Evolutionary conservation across 1,140 invertebrate genomes (phyloP), one percentile per base, ranked within the genome.

Genomic region (Lethocerus indicus): DNA sequence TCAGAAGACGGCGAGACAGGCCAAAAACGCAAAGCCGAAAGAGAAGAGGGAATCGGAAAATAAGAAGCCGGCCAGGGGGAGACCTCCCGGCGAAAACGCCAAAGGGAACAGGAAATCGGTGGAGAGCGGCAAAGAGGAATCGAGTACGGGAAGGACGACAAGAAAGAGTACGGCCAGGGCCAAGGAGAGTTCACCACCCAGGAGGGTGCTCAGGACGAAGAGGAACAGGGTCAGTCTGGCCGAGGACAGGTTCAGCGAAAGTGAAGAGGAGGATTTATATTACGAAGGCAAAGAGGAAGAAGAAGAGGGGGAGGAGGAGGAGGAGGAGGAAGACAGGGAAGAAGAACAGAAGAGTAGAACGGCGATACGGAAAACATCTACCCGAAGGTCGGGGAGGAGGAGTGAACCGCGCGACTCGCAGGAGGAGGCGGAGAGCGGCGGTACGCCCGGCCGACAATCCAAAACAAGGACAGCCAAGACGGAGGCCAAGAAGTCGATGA

Each of bases 321-420:
- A 50, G 4, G 47, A 51, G 41, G 54, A 25, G 20, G 51, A 56
- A 36, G 49, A 47, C 27, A 49, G 18, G 9, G 50, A 51, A 2
- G 12, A 7, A 14, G 1, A 32, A 47, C 16, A 32, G 14, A 47
- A 47, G 24, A 47, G 12, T 47, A 5, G 21, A n/a, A n/a, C 18
- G 3, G 2, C 29, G n/a, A 32, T 9, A 32, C 9, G n/a, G 29
- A 32, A 32, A n/a, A 9, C 9, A 9, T 9, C 9, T 9, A 9
- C 16, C 6, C 16, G 1, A 23, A 13, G 3, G 28, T 12, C 14
- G n/a, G 27, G 40, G 45, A 35, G 20, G 29, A 39, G 6, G n/a
- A 26, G 6, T 16, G 39, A 39, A 39, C 27, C 9, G 21, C 23
- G 16, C 25, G 13, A 43, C 18, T n/a, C 27, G 47, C 23, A 49